Base-by-base conservation (phyloP, 2,113 vertebrate genomes). In the Alligator mississippiensis region DNA sequence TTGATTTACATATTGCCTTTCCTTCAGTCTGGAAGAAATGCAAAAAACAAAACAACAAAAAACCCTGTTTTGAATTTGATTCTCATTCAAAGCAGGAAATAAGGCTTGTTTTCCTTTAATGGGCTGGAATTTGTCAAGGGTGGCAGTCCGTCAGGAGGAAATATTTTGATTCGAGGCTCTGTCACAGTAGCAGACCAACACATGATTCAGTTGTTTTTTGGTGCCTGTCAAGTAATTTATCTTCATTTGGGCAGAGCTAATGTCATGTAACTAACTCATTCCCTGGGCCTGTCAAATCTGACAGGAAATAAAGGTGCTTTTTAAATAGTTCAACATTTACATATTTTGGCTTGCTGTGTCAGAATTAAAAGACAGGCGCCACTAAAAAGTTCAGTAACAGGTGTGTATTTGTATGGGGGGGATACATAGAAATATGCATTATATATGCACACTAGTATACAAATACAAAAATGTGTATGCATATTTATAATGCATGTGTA, bases 81-180 rank as follows among this genome's bases (percentile, higher is more conserved):
- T 58, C 89, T 38, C 79, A 84, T 96, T 75, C 85, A 92, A 93
- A 94, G 82, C 83, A 28, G 79, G 86, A 54, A 47, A 91, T 55
- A 91, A 74, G 91, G 82, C 57, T 75, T 91, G 58, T 78, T 84
- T 82, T 90, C 92, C 91, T 95, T 91, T 47, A 88, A 96, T 83
- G 63, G 91, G 93, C 89, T 84, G 78, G 88, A 92, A 94, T 97
- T 93, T 96, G 93, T 93, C 93, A 94, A 95, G 93, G 96, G 95
- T 88, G 93, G 94, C 85, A 74, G 76, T 76, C 92, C 89, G 90
- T 94, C 92, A 96, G 93, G 64, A 93, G 91, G 91, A 94, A 93
- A 90, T 89, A 83, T 92, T 91, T 89, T 86, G 95, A 86, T 92
- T 93, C 89, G 82, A n/a, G 79, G 84, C 90, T 81, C 82, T 95